These are phyloP conservation scores for Phyllopteryx taeniolatus DNA, from an alignment of 2,113 vertebrate genomes.

Conservation along the genomic window DNA sequence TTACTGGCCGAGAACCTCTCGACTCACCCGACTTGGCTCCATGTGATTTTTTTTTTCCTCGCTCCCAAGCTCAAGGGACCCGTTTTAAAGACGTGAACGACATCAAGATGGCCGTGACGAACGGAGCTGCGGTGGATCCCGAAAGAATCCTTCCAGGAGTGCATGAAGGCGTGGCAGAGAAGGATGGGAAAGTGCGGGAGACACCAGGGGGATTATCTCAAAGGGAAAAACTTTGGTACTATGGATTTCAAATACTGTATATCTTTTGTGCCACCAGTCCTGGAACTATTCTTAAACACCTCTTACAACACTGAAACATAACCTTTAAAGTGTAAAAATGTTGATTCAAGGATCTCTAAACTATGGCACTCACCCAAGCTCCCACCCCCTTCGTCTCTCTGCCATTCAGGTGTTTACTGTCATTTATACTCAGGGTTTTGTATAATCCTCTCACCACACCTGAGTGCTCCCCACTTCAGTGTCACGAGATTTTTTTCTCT, in stretches of 20 bases:
- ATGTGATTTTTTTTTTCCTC: too few species aligned
- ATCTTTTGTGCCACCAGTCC: not conserved
- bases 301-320: conserved; percentile 29
- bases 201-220: not conserved
- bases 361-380: conserved; percentile 35
- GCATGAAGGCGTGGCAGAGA: too few species aligned
- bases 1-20: not conserved
- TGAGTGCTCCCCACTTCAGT: conserved; percentile 68
- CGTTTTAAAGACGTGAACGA: too few species aligned
- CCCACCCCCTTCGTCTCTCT: conserved; percentile 51
- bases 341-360: conserved; percentile 50
- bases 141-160: too few species aligned
- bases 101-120: too few species aligned
- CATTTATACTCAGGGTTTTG: conserved; percentile 74
- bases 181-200: too few species aligned
- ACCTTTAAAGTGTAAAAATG: conserved; percentile 35
- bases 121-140: too few species aligned
- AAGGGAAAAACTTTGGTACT: conserved; percentile 4
- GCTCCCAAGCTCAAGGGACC: not conserved
- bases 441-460: conserved; percentile 76
- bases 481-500: conserved; percentile 65
- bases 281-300: conserved; percentile 16
- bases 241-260: not conserved
- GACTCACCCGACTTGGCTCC: too few species aligned
- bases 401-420: conserved; percentile 76